Evolutionary conservation across 1,140 invertebrate species (phyloP), one percentile per base, ranked within the genome.

Genomic region (Zaprionus kolodkinae): DNA sequence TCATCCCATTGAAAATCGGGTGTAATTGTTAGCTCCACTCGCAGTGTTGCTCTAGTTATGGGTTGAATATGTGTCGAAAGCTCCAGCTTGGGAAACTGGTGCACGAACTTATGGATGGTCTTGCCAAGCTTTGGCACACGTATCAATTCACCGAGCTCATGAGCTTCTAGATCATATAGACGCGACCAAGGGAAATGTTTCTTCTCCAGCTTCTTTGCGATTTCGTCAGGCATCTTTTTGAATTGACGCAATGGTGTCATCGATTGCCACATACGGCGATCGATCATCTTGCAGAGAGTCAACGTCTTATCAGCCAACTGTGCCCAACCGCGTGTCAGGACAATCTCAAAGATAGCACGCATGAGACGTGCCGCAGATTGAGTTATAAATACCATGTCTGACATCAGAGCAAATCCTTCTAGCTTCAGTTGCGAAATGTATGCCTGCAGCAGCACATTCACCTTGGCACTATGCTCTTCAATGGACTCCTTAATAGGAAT

Each of bases 1-100:
- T 99, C 98, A 81, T 99, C 99, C 99, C 99, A 99, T 88, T 99
- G 97, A 93, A 99, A 99, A 93, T 99, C 99, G 0, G 99, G 98
- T 0, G 98, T 99, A n/a, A 99, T 98, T 0, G 98, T 99, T 1
- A 99, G 93, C 93, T 99, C 99, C 2, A 99, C 98, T 65, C 97
- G 94, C 0, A 99, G 92, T 0, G 98, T 99, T 9, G 98, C 98
- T 65, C 99, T 93, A 0, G 99, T 99, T 52, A 99, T 99, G 0
- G 99, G 99, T 92, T 99, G 98, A 80, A 99, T 98, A 87, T 99
- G 98, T 0, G 98, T 99, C 0, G 97, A 96, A 0, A 99, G 93
- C 86, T 99, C 98, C 36, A 99, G 91, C 93, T 99, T 99, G 0
- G 99, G 98, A 86, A 99, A 99, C 92, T 99, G 98, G 93, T 99